phyloP scores from a whole-genome alignment of 2,797 vertebrate genomes.

The Falco novaeseelandiae region DNA sequence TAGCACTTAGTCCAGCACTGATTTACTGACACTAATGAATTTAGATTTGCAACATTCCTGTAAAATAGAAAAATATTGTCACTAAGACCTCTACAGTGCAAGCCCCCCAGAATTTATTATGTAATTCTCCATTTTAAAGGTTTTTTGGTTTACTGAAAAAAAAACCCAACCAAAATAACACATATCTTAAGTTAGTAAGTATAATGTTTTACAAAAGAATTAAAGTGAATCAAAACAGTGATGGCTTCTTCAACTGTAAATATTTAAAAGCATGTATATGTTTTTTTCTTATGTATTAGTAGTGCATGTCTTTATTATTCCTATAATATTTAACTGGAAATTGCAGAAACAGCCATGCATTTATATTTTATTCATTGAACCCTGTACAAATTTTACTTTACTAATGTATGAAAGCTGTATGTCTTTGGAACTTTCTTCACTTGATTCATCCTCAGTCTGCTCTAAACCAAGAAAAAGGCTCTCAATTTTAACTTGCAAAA shows the following conservation, averaged over 20 bases:
- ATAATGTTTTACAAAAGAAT: neutral
- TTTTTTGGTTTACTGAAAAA: neutral
- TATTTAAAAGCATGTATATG: accelerated
- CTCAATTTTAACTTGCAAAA: neutral
- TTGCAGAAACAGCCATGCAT: neutral
- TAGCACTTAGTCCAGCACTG: neutral
- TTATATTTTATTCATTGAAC: neutral
- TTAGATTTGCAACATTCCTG: neutral
- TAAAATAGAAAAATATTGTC: neutral
- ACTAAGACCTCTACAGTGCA: neutral
- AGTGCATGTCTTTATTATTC: neutral
- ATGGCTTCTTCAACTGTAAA: neutral
- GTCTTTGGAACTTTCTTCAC: neutral
- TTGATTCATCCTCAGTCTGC: neutral
- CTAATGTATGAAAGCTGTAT: neutral
- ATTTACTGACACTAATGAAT: neutral
- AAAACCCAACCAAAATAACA: accelerated
- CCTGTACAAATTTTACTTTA: accelerated
- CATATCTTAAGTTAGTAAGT: neutral
- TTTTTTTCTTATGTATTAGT: neutral
- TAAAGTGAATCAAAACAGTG: neutral
- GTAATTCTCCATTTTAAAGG: neutral
- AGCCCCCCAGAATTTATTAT: neutral
- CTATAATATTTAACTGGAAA: neutral
- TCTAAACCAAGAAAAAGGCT: neutral